Evolutionary conservation across 2,888 invertebrate species (phyloP).

Genomic region (Oscheius myriophilus): DNA sequence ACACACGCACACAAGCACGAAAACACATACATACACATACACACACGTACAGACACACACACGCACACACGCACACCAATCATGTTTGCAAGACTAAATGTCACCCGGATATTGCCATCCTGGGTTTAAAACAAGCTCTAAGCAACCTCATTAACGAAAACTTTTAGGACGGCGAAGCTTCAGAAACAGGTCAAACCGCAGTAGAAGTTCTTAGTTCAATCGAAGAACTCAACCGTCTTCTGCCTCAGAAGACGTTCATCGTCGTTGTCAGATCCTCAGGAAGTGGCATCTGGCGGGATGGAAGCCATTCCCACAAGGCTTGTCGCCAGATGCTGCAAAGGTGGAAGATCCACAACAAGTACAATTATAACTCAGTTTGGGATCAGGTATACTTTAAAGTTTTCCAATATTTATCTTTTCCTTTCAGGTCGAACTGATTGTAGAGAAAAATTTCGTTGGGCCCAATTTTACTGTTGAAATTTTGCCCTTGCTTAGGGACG

Average conservation of each 20-base stretch:
- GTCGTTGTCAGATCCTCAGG: slow-evolving; percentile 50
- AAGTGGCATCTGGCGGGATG: slow-evolving; percentile 55
- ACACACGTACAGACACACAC: too few relatives aligned
- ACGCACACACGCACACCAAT: too few relatives aligned
- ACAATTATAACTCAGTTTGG: slow-evolving; percentile 56
- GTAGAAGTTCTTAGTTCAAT: slow-evolving; percentile 55
- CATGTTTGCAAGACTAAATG: too few relatives aligned
- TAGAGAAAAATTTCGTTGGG: slow-evolving; percentile 51
- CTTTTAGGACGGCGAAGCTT: slow-evolving; percentile 51
- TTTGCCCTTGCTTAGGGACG: slow-evolving; percentile 50
- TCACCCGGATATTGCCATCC: too few relatives aligned
- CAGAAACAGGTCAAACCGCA: slow-evolving; percentile 57
- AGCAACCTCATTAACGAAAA: too few relatives aligned
- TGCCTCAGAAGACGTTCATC: slow-evolving; percentile 46
- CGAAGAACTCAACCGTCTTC: slow-evolving; percentile 39
- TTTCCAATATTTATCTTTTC: neutral
- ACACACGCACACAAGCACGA: too few relatives aligned
- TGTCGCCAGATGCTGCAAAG: slow-evolving; percentile 47
- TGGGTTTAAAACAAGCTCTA: too few relatives aligned
- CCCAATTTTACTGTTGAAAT: slow-evolving; percentile 54
- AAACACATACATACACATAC: too few relatives aligned
- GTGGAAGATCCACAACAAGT: slow-evolving; percentile 54
- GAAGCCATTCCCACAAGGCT: slow-evolving; percentile 44
- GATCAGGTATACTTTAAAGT: slow-evolving; percentile 43
- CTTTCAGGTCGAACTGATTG: slow-evolving; percentile 51